Evolutionary conservation across 64 coral and sea anemone species (phyloP).

Genomic region (Pocillopora verrucosa): DNA sequence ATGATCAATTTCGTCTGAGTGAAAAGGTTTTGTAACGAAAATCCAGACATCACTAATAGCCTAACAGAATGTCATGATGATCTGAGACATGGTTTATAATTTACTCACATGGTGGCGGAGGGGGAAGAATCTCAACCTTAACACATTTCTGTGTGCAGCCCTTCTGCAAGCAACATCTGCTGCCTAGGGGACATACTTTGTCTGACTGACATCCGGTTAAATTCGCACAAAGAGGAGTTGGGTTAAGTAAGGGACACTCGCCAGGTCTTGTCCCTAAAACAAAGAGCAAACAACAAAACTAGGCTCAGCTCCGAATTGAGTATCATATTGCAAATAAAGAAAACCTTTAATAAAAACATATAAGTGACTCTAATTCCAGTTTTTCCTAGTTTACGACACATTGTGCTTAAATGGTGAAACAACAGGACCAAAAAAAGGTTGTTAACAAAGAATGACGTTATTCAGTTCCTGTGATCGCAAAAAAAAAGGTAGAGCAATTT

Average conservation of each 20-base stretch:
- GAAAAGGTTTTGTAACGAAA: background rate
- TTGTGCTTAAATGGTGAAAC: no score
- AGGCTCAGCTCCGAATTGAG: background rate
- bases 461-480: no score
- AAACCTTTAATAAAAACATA: no score
- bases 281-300: background rate
- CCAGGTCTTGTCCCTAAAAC: background rate
- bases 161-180: slow-evolving; percentile 19
- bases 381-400: no score
- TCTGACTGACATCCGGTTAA: background rate
- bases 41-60: background rate
- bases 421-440: no score
- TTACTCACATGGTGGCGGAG: background rate
- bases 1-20: background rate
- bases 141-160: slow-evolving; percentile 23
- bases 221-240: background rate
- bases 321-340: no score
- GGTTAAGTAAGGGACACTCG: background rate
- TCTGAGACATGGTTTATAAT: background rate
- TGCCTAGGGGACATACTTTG: background rate
- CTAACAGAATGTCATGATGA: background rate
- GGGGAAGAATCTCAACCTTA: background rate
- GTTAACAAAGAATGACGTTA: no score
- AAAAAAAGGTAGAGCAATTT: no score
- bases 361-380: no score